Base-by-base conservation (phyloP, 2,797 vertebrate genomes). In the Tokudaia tokunoshimensis region DNA sequence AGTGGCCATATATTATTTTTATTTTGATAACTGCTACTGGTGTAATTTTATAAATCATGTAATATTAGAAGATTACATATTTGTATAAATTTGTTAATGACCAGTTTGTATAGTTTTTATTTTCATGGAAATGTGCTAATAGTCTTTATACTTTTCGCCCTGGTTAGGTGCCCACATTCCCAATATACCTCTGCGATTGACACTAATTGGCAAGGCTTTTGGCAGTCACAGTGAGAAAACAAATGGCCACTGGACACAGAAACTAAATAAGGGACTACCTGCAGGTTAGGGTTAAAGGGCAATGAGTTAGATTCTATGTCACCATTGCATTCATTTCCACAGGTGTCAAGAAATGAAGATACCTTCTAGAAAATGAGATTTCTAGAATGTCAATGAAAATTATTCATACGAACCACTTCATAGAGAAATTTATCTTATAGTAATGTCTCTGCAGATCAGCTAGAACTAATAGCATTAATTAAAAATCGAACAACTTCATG, bases 181-280 rank as follows among this genome's bases (percentile, higher is more conserved):
- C 67, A 93, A 80, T 92, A 29, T 72, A 65, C 55, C 9, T 82
- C 5, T 93, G n/a, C 17, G 9, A 89, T 44, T 96, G 94, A 96
- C 90, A 94, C 72, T 96, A 96, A 96, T 94, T 96, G 67, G 81
- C 57, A 94, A 90, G 57, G 50, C 24, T 97, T 96, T 93, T 93
- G 94, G 87, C 92, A 97, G 41, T 79, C 67, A 88, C 7, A 74
- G 52, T 10, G 22, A 91, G 31, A 67, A 90, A 86, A 92, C 57
- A 95, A 93, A 96, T 95, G 93, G 82, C 78, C 74, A 82, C 0
- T 96, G 63, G 75, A 89, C 57, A 74, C 37, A 89, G 37, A 89
- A 94, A 72, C 65, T 85, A 61, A 88, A 34, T 47, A 94, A 55
- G 20, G 81, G 55, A 34, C 76, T 91, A 90, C 59, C 37, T 80